Percentiles rank a stretch among this genome's conserved stretches.
These are phyloP conservation scores for Lytechinus variegatus DNA, from an alignment of 35 echinoderm and acorn worm genomes.

Conservation along the genomic window DNA sequence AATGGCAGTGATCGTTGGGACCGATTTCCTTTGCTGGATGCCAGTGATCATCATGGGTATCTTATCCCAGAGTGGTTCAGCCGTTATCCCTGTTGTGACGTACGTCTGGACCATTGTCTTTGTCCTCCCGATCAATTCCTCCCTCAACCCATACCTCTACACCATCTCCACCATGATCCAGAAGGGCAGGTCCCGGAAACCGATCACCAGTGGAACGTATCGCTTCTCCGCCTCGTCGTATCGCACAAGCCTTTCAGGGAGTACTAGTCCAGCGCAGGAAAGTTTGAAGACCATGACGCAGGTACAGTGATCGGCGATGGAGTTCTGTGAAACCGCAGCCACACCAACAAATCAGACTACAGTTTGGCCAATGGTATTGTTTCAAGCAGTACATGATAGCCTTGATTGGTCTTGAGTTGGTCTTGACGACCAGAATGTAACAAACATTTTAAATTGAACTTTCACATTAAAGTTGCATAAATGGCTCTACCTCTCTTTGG, in stretches of 20 bases:
- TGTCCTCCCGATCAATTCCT: constrained; percentile 85
- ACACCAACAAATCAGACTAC: too few species aligned
- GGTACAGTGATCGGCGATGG: background rate
- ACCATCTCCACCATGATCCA: constrained; percentile 61
- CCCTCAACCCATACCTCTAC: constrained; percentile 87
- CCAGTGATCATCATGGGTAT: constrained; percentile 85
- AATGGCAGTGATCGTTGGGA: constrained; percentile 84
- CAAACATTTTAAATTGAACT: too few species aligned
- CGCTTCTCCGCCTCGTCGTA: background rate
- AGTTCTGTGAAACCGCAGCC: too few species aligned
- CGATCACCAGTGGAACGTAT: background rate
- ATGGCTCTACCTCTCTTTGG: too few species aligned
- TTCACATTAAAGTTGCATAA: too few species aligned
- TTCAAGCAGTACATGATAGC: too few species aligned
- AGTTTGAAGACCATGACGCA: background rate
- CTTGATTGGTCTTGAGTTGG: too few species aligned
- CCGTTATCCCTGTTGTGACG: constrained; percentile 58
- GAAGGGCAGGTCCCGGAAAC: background rate
- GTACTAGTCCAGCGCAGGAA: background rate
- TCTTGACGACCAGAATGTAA: too few species aligned
- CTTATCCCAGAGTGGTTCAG: constrained; percentile 55
- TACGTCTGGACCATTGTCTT: constrained; percentile 92
- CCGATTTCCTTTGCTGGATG: constrained; percentile 85
- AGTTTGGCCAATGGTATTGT: too few species aligned
- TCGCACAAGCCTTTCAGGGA: background rate